Base-by-base conservation (phyloP, 1,140 invertebrate genomes). In the Caerostris darwini region DNA sequence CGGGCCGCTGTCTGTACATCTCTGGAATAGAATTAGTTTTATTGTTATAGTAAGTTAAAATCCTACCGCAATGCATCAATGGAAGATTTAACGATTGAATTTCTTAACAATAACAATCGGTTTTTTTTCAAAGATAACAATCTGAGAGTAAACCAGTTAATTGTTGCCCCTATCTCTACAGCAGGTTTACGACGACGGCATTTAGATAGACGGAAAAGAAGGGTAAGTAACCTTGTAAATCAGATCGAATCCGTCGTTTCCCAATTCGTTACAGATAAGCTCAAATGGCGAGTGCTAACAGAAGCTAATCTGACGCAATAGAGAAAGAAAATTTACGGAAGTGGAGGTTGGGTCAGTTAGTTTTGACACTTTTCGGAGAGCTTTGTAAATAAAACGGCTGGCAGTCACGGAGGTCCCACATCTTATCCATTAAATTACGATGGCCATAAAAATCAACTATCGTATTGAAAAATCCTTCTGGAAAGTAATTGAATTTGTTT, bases 161-260 rank as follows among this genome's bases (percentile, higher is more conserved):
- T 17, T 67, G 14, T 12, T 67, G 61, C 14, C 61, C 61, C n/a
- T 67, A 67, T 14, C 61, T 67, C 61, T 67, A n/a, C 61, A 14
- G n/a, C 69, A 34, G 69, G 19, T 8, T 50, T n/a, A n/a, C 14
- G 8, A 7, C 34, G 50, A 50, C 8, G 4, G 34, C 34, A 34
- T 34, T 34, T 34, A 34, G 34, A 34, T 34, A 34, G 34, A 34
- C 2, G 34, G 34, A 34, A 34, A 34, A 53, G 34, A 77, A 12
- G 34, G 69, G 69, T 77, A 77, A 53, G 69, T 77, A 77, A 77
- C 69, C 69, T 34, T 77, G 7, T 77, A 77, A 77, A 77, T 77
- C 69, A 50, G 50, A 6, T 2, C 5, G 10, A 67, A n/a, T 14
- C 61, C 61, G 14, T 4, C 10, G 61, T n/a, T 34, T 34, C 34